phyloP scores from a whole-genome alignment of 2,888 invertebrate genomes.

The Globia sparganii region DNA sequence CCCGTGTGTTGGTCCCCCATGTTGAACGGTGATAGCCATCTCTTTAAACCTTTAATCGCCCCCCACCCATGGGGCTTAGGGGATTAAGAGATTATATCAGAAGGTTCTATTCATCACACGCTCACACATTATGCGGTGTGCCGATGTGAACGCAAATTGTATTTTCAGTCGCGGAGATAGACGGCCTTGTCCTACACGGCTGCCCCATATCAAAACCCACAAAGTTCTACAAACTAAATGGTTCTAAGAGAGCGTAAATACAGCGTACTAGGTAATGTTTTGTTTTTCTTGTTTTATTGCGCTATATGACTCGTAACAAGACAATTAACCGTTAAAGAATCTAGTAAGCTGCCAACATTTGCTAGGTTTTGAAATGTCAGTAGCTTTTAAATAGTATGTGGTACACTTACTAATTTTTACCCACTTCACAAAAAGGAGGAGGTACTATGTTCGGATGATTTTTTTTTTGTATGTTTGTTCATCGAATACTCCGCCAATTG shows the following conservation, averaged over 20 bases:
- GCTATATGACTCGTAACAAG: too few relatives aligned
- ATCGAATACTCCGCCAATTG: too few relatives aligned
- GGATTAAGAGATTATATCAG: conserved; percentile 51
- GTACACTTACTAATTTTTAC: background rate
- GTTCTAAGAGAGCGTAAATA: background rate
- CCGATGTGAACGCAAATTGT: conserved; percentile 33
- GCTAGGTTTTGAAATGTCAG: background rate
- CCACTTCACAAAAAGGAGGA: too few relatives aligned
- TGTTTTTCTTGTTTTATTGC: background rate
- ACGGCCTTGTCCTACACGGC: too few relatives aligned
- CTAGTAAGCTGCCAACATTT: background rate
- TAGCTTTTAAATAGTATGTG: background rate
- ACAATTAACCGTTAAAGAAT: background rate
- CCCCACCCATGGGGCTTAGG: conserved; percentile 36
- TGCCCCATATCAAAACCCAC: background rate
- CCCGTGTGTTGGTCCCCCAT: conserved; percentile 14
- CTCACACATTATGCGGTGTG: conserved; percentile 34
- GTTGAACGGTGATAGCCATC: conserved; percentile 30
- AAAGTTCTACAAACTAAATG: background rate
- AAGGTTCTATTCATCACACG: conserved; percentile 50
- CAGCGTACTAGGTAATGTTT: too few relatives aligned
- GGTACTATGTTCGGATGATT: too few relatives aligned
- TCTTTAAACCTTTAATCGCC: conserved; percentile 46
- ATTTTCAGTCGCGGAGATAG: conserved; percentile 13
- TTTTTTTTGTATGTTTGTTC: too few relatives aligned